phyloP scores from a whole-genome alignment of 2,113 vertebrate genomes.

The Camelus dromedarius region DNA sequence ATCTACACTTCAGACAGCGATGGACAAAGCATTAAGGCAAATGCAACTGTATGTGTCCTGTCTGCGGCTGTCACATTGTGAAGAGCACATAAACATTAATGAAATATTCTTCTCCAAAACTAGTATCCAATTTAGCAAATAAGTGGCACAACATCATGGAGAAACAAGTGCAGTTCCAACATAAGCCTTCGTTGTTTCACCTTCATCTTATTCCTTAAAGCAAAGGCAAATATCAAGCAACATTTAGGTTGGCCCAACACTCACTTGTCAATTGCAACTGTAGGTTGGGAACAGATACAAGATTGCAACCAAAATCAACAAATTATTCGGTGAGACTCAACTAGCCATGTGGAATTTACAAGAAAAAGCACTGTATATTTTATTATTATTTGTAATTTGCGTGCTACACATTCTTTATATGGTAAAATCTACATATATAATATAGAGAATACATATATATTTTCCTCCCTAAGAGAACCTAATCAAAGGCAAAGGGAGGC shows the following conservation, averaged over 20 bases:
- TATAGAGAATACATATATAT: neutral
- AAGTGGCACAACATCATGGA: neutral
- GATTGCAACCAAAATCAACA: neutral
- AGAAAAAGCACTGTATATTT: neutral
- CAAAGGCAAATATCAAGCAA: neutral
- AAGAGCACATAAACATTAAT: neutral
- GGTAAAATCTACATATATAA: neutral
- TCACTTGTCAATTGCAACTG: neutral
- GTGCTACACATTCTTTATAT: neutral
- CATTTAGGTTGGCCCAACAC: neutral
- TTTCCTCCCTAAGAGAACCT: neutral
- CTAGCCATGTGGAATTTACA: neutral
- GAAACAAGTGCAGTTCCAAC: neutral
- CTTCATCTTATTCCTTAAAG: conserved; percentile 21
- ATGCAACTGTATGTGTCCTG: neutral
- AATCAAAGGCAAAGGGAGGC: neutral
- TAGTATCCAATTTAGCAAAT: neutral
- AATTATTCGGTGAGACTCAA: neutral
- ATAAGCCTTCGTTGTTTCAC: neutral
- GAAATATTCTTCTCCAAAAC: neutral
- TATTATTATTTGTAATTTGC: neutral
- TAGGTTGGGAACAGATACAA: neutral
- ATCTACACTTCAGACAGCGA: neutral
- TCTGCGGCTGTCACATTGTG: neutral
- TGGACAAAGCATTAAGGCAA: neutral